Conservation (phyloP, 2,888 invertebrate species). For the Ophion ellenae region DNA sequence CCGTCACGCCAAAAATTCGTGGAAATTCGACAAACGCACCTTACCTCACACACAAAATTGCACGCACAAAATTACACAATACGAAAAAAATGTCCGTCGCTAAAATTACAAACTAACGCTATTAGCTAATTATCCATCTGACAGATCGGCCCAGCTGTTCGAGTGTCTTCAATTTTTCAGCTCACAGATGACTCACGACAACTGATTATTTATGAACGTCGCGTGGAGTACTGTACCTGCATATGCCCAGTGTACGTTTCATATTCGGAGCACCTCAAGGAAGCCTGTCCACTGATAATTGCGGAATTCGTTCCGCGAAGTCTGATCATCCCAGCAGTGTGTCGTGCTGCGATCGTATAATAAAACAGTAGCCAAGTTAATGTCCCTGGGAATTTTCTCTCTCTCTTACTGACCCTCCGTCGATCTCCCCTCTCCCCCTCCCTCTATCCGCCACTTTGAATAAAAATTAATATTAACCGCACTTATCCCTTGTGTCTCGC, state of each 20-base stretch:
- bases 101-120: too few species aligned
- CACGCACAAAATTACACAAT: too few species aligned
- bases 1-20: too few species aligned
- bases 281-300: neutral
- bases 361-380: slow-evolving; percentile 66
- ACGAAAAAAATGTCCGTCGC: too few species aligned
- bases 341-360: slow-evolving; percentile 61
- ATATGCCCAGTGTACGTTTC: neutral
- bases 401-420: neutral
- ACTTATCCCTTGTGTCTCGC: slow-evolving; percentile 69
- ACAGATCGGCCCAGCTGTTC: too few species aligned
- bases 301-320: slow-evolving; percentile 35
- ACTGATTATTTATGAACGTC: neutral
- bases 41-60: too few species aligned
- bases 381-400: slow-evolving; percentile 44
- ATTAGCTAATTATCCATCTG: too few species aligned
- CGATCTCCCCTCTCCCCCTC: neutral
- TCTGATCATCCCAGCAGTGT: slow-evolving; percentile 18
- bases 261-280: neutral
- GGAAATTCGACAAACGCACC: too few species aligned
- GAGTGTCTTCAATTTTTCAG: neutral
- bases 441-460: slow-evolving; percentile 63
- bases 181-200: neutral
- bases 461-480: slow-evolving; percentile 77
- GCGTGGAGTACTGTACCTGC: neutral